Conservation (phyloP, 2,888 invertebrate genomes). For the Stenotaenia linearis region DNA sequence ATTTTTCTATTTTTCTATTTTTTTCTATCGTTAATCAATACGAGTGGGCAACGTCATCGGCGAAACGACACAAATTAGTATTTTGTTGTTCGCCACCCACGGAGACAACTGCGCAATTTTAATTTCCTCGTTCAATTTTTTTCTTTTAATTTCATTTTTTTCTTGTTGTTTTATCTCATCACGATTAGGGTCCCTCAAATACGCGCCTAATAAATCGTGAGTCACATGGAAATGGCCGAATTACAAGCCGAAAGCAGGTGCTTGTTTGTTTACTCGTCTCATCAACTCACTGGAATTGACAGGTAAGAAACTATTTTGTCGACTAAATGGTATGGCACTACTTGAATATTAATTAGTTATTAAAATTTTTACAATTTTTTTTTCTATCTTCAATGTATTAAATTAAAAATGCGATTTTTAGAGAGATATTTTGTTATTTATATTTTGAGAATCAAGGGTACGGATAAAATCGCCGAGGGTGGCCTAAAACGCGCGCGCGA, state of each 20-base stretch:
- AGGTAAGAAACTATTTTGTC: neutral
- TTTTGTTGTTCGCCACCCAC: slow-evolving; percentile 14
- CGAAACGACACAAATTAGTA: neutral
- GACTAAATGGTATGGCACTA: neutral
- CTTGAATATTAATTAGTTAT: neutral
- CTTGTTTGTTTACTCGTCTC: neutral
- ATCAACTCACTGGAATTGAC: neutral
- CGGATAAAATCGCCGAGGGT: neutral
- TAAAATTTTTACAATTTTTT: neutral
- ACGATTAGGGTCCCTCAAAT: slow-evolving; percentile 11
- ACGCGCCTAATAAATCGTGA: slow-evolving; percentile 14
- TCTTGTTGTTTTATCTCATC: neutral
- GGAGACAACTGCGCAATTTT: slow-evolving; percentile 5
- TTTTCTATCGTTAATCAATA: neutral
- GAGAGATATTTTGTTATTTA: too few relatives aligned
- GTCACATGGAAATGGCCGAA: neutral
- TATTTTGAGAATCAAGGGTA: neutral
- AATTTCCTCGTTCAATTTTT: neutral
- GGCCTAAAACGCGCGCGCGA: slow-evolving; percentile 11
- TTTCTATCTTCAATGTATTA: too few relatives aligned
- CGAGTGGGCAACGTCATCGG: slow-evolving; percentile 7
- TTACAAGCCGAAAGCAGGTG: neutral
- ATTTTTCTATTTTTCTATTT: neutral
- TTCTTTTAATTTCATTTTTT: neutral
- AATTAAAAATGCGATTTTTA: too few relatives aligned